A percentile compares a stretch with the other conserved stretches of the same genome.
Evolutionary conservation across 2,113 vertebrate genomes (phyloP).

Genomic region (Bagarius yarrelli): DNA sequence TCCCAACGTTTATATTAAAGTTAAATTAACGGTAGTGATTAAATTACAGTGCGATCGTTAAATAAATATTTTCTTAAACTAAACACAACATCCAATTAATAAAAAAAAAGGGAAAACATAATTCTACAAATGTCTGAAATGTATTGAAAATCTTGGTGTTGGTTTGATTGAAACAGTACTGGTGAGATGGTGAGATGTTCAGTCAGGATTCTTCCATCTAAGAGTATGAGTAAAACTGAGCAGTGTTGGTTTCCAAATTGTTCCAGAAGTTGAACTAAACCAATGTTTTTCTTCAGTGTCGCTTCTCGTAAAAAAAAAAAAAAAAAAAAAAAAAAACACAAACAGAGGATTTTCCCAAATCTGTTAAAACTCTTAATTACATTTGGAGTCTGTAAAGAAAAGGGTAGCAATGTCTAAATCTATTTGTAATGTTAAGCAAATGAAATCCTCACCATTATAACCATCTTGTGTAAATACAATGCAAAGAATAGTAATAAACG

Average conservation of each 20-base stretch:
- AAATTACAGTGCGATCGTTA: no score
- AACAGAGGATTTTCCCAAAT: background rate
- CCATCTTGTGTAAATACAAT: background rate
- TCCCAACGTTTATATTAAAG: background rate
- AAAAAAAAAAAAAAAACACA: no score
- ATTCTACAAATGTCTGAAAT: no score
- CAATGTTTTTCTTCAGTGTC: background rate
- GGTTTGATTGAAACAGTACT: background rate
- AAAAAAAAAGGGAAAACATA: no score
- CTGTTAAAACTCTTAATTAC: background rate
- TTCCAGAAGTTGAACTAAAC: background rate
- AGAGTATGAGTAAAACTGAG: background rate
- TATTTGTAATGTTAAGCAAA: background rate
- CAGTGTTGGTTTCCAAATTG: background rate
- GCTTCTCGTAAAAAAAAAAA: background rate
- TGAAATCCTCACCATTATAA: conserved; percentile 12
- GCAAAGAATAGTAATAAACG: conserved; percentile 16
- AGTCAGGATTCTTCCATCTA: background rate
- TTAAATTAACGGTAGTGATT: background rate
- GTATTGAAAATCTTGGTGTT: background rate
- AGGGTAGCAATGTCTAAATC: background rate
- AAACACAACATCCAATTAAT: no score
- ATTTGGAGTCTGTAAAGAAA: background rate
- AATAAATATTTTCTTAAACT: no score
- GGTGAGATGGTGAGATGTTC: no score